These are phyloP conservation scores for Chascanopsetta lugubris DNA, from an alignment of 2,113 vertebrate genomes.

Conservation along the genomic window DNA sequence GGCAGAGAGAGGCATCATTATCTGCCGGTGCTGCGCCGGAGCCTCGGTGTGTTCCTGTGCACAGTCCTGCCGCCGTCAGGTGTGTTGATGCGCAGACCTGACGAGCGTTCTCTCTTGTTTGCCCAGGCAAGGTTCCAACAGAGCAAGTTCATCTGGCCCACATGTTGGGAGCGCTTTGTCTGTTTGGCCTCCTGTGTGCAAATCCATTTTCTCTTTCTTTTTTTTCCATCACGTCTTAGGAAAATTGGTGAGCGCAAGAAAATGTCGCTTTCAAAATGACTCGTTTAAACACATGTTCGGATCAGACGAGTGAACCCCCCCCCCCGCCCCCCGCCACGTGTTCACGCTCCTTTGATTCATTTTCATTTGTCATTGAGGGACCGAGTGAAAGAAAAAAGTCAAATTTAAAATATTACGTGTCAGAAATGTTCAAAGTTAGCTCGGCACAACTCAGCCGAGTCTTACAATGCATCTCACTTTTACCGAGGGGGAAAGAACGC, in stretches of 20 bases:
- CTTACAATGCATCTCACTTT: slow-evolving; percentile 43
- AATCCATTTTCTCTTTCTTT: slow-evolving; percentile 11
- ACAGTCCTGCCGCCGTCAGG: slow-evolving; percentile 53
- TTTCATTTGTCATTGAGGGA: slow-evolving; percentile 41
- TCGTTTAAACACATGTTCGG: slow-evolving; percentile 24
- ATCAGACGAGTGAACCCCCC: slow-evolving; percentile 7
- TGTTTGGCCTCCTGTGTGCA: slow-evolving; percentile 46
- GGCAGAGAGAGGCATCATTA: too few relatives aligned
- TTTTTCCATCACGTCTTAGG: slow-evolving; percentile 17
- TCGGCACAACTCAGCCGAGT: slow-evolving; percentile 43
- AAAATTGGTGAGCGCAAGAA: background rate
- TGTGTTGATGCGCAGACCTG: slow-evolving; percentile 65
- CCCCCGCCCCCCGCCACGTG: background rate
- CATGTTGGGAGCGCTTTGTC: slow-evolving; percentile 66
- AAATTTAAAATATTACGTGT: slow-evolving; percentile 47
- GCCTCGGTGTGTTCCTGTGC: slow-evolving; percentile 45
- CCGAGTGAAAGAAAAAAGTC: slow-evolving; percentile 17
- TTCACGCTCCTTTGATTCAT: slow-evolving; percentile 29
- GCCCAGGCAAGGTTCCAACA: slow-evolving; percentile 73
- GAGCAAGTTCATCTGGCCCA: slow-evolving; percentile 65
- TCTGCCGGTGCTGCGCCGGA: slow-evolving; percentile 34
- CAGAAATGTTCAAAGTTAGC: slow-evolving; percentile 49
- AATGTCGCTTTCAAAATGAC: slow-evolving; percentile 7
- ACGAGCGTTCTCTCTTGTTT: slow-evolving; percentile 62
- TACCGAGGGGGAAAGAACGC: slow-evolving; percentile 46